Conservation (phyloP, 1,140 invertebrate species). For the Elymnias hypermnestra region DNA sequence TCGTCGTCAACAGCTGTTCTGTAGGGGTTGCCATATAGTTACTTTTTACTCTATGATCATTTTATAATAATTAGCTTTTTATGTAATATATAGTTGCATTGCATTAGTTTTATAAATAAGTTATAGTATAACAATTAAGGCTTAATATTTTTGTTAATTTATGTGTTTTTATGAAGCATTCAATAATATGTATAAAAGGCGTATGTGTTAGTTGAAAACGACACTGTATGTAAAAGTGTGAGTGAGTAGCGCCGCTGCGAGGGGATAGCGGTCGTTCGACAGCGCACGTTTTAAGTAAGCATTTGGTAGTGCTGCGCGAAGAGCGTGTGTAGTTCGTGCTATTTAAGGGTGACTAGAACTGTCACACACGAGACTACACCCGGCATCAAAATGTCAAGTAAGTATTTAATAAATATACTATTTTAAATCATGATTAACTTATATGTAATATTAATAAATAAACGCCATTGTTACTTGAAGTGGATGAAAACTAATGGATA, state of each 20-base stretch:
- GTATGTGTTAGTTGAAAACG: slow-evolving; percentile 17
- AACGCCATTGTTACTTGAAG: not conserved
- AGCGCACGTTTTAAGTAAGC: slow-evolving; percentile 48
- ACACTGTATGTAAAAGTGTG: slow-evolving; percentile 22
- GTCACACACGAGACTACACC: slow-evolving; percentile 61
- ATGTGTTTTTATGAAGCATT: not conserved
- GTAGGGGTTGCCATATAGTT: slow-evolving; percentile 45
- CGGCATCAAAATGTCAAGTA: slow-evolving; percentile 69
- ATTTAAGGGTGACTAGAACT: slow-evolving; percentile 57
- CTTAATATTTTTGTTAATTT: not conserved
- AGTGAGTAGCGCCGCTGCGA: slow-evolving; percentile 28
- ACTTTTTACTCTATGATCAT: no score
- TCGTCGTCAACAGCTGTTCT: slow-evolving; percentile 58
- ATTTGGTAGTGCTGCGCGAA: slow-evolving; percentile 56
- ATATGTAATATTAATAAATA: not conserved
- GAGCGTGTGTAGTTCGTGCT: slow-evolving; percentile 57
- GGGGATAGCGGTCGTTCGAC: slow-evolving; percentile 39
- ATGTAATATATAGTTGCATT: no score
- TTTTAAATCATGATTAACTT: no score
- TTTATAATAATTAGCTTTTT: no score
- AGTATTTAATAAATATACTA: slow-evolving; percentile 20
- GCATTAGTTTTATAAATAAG: no score
- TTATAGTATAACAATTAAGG: no score
- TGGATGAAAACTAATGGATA: no score
- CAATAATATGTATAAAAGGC: no score